Evolutionary conservation across 2,797 vertebrate species (phyloP), one percentile per base, ranked within the genome.

Genomic region (Anguilla pacifica): DNA sequence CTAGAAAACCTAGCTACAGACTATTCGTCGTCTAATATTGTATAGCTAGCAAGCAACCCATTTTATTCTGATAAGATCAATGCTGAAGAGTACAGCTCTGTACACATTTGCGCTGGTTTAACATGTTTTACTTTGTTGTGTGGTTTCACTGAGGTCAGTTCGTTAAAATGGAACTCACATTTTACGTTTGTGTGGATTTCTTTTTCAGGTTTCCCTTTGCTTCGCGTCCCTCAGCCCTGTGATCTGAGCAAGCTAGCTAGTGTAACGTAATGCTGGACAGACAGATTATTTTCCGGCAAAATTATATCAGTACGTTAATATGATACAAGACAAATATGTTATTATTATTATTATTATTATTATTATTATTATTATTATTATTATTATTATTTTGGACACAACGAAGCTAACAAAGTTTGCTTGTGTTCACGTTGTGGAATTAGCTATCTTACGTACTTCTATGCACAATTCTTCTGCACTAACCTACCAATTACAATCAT

Each of bases 201-300:
- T n/a, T 70, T 13, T 74, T 74, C 70, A 39, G 70, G 35, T 10
- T 9, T 70, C 64, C n/a, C 25, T n/a, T 70, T 9, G 25, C 64
- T 70, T 28, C n/a, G 25, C 64, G 9, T 74, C 31, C 13, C 43
- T 83, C 49, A 49, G 51, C 51, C 77, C 35, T 22, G 9, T 83
- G 81, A 53, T 83, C 19, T 83, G 43, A 83, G 70, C 64, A 70
- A n/a, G 64, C 70, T 35, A 39, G 70, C 28, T 74, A 74, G 31
- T 39, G 70, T 35, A 74, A 39, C 70, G 3, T 74, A 31, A 35
- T 70, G 70, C 35, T 74, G 70, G 28, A 31, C 10, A 10, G 25
- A 35, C 7, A 74, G 28, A 74, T 74, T 11, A 35, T 74, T 74
- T 74, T 35, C 31, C 35, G 28, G 28, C 28, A 74, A 11, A 28